Base-by-base conservation (phyloP, 2,113 vertebrate genomes). In the Pavo muticus region DNA sequence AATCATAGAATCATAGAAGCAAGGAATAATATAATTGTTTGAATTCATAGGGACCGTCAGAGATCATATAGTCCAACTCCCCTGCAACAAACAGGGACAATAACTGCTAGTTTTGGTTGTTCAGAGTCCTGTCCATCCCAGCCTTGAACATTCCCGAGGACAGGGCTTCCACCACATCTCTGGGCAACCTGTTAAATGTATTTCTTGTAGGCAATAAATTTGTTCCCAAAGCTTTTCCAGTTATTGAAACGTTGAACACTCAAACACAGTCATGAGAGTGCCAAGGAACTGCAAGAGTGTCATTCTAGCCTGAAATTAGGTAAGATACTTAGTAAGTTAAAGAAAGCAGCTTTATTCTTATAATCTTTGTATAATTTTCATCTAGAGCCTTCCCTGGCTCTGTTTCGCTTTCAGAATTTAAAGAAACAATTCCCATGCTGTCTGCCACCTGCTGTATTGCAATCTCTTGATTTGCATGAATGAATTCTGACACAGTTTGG, bases 391-490 rank as follows among this genome's bases (percentile, higher is more conserved):
- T 84, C 81, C 5, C 1, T 73, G 79, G 21, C 9, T 71, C 3
- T 3, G 32, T 67, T 88, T 87, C 47, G 6, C 69, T 87, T 93
- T 45, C 74, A 78, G 21, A 72, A 75, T 78, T 72, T 82, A 70
- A 88, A 87, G 67, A 61, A 17, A 67, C 59, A 65, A 40, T 78
- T 87, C 73, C 44, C 70, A 20, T 72, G 40, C 48, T 78, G 54
- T 64, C 65, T 72, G 30, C 39, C 37, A 75, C 73, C 27, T 1
- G 0, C 57, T 64, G 32, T 45, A 35, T 15, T 54, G 73, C 4
- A 2, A 52, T 72, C 25, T 88, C 80, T 81, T 84, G 56, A 96
- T 87, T 81, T 88, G 35, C 61, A 52, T 84, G 9, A 92, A 85
- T 81, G 74, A 84, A 94, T 64, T 44, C 47, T 74, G 57, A 87